phyloP scores from a whole-genome alignment of 2,797 vertebrate species.

The Chaetophractus vellerosus region DNA sequence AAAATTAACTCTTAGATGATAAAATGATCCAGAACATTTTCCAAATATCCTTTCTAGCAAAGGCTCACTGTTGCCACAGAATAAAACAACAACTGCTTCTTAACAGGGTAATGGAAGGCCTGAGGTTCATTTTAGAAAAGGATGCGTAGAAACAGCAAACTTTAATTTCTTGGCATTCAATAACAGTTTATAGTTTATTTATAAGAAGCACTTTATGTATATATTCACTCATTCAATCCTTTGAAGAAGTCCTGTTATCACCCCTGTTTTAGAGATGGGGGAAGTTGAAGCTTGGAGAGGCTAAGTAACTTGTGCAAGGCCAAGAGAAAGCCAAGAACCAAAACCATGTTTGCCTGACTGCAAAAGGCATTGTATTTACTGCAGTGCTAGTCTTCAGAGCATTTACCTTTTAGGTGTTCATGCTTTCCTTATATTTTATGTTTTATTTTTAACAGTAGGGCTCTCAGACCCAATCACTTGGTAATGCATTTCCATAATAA shows the following conservation, averaged over 20 bases:
- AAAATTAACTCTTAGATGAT: conserved; percentile 20
- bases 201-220: not conserved
- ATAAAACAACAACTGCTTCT: not conserved
- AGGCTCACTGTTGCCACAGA: not conserved
- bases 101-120: not conserved
- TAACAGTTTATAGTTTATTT: not conserved
- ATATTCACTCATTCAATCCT: not conserved
- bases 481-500: not conserved
- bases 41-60: not conserved
- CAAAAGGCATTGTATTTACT: not conserved
- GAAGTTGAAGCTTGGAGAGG: not conserved
- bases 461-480: not conserved
- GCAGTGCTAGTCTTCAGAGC: not conserved
- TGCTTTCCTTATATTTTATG: not conserved
- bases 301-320: not conserved
- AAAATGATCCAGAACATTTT: not conserved
- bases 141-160: not conserved
- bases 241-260: not conserved
- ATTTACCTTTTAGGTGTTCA: not conserved
- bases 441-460: not conserved
- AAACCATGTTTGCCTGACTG: not conserved
- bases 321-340: not conserved
- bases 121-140: conserved; percentile 9
- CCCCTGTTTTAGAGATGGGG: not conserved
- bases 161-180: not conserved